phyloP scores from a whole-genome alignment of 2,113 vertebrate species.

The Prionailurus bengalensis region DNA sequence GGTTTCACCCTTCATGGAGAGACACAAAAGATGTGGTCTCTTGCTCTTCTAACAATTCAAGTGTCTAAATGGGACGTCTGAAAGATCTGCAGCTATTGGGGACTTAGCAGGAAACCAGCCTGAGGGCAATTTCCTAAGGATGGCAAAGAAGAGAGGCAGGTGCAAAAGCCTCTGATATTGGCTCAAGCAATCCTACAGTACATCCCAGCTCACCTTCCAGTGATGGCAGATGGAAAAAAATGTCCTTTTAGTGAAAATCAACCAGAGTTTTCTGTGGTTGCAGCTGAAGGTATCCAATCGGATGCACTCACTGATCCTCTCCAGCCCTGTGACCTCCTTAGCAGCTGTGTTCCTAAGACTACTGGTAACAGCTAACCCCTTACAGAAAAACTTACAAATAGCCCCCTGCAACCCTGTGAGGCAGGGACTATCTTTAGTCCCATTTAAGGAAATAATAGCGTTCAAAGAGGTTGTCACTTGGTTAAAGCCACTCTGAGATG shows the following conservation, averaged over 20 bases:
- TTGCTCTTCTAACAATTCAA: not conserved
- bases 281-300: not conserved
- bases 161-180: not conserved
- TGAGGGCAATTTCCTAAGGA: not conserved
- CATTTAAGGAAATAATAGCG: not conserved
- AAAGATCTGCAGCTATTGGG: not conserved
- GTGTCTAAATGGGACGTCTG: not conserved
- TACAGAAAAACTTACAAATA: not conserved
- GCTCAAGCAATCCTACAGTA: not conserved
- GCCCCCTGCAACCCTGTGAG: not conserved
- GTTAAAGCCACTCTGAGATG: not conserved
- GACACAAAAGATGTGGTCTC: not conserved
- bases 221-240: not conserved
- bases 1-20: not conserved
- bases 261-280: not conserved
- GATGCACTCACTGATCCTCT: not conserved
- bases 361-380: not conserved
- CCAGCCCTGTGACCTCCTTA: not conserved
- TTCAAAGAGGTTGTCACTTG: not conserved
- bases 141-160: not conserved
- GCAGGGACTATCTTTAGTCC: not conserved
- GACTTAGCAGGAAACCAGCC: not conserved
- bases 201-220: constrained; percentile 33
- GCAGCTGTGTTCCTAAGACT: not conserved
- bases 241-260: constrained; percentile 13